phyloP scores from a whole-genome alignment of 2,888 invertebrate species.

The Dyspetes luteomarginatus region DNA sequence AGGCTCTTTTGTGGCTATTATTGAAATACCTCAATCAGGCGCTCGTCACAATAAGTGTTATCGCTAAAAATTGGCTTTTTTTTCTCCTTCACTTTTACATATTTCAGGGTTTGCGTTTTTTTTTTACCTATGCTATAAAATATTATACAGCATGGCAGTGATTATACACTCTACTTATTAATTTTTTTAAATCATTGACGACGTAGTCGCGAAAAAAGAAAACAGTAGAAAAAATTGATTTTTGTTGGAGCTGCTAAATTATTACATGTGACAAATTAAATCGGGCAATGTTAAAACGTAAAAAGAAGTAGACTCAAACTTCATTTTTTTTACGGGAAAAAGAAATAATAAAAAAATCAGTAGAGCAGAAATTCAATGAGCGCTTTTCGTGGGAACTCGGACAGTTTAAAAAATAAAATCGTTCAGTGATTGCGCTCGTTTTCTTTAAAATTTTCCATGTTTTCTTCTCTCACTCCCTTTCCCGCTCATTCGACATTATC shows the following conservation, averaged over 20 bases:
- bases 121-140: constrained; percentile 75
- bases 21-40: constrained; percentile 57
- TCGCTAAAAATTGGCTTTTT: constrained; percentile 49
- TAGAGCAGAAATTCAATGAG: neutral
- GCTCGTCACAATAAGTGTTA: constrained; percentile 31
- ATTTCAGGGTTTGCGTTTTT: constrained; percentile 19
- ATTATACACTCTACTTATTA: constrained; percentile 77
- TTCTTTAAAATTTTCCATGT: constrained; percentile 26
- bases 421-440: constrained; percentile 36
- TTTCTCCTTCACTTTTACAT: neutral
- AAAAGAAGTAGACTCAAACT: neutral
- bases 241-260: neutral
- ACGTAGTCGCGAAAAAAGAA: neutral
- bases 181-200: constrained; percentile 40
- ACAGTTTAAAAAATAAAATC: constrained; percentile 31
- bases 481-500: constrained; percentile 76
- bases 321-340: neutral
- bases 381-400: neutral
- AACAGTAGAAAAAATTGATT: neutral
- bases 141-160: constrained; percentile 82
- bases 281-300: neutral
- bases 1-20: constrained; percentile 14
- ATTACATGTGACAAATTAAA: neutral
- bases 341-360: neutral
- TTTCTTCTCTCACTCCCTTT: constrained; percentile 49